Conservation (phyloP, 1,140 invertebrate genomes). For the Sipha flava region DNA sequence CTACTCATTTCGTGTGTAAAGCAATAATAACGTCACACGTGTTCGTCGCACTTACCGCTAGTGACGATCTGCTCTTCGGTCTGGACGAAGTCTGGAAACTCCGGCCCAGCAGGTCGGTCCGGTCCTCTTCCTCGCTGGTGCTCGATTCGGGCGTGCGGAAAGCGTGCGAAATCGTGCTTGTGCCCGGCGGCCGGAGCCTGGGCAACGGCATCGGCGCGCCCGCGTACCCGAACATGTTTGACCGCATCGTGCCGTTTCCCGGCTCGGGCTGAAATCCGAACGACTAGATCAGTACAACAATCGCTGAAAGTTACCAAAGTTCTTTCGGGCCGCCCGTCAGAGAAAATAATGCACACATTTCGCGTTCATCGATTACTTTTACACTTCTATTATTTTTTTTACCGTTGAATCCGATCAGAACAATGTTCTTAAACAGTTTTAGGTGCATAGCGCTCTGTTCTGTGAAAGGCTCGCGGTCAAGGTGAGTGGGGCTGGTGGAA, state of each 20-base stretch:
- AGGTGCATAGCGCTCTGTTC: too few species aligned
- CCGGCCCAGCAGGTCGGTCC: constrained; percentile 60
- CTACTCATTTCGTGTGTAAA: too few species aligned
- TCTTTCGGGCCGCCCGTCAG: background rate
- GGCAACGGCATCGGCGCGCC: constrained; percentile 61
- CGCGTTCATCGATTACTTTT: too few species aligned
- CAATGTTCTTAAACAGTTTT: too few species aligned
- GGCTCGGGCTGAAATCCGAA: constrained; percentile 51
- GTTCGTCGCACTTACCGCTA: constrained; percentile 53
- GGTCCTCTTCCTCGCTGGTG: constrained; percentile 59
- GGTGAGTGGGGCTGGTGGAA: too few species aligned
- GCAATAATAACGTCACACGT: background rate
- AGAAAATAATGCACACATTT: background rate
- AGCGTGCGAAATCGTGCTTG: constrained; percentile 31
- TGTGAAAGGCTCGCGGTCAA: too few species aligned
- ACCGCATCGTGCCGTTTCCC: constrained; percentile 57
- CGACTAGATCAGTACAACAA: background rate
- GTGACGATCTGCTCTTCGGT: constrained; percentile 65
- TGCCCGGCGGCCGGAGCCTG: constrained; percentile 45
- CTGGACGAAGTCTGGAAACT: constrained; percentile 63
- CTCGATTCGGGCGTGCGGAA: constrained; percentile 49
- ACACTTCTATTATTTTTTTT: too few species aligned
- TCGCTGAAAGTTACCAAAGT: too few species aligned
- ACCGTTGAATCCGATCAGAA: too few species aligned
- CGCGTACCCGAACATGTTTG: constrained; percentile 65